These are phyloP conservation scores for Psammodynastes pulverulentus DNA, from an alignment of 2,113 vertebrate species.

Conservation along the genomic window DNA sequence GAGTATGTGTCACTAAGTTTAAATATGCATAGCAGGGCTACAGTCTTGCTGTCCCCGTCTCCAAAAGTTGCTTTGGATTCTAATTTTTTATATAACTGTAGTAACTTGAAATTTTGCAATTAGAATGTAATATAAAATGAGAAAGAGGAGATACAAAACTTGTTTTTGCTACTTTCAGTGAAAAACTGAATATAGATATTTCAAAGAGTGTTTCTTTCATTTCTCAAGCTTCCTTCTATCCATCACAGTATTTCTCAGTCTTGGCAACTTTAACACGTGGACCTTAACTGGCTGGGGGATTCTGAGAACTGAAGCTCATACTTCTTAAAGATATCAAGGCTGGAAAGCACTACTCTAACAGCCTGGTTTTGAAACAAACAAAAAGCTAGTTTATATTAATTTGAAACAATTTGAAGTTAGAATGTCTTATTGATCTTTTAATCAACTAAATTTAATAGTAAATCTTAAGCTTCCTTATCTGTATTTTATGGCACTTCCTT, in stretches of 20 bases:
- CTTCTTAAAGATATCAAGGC: neutral
- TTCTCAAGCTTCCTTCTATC: neutral
- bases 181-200: neutral
- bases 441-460: neutral
- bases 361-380: neutral
- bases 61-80: neutral
- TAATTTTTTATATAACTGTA: neutral
- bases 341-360: neutral
- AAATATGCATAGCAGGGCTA: neutral
- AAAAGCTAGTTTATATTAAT: neutral
- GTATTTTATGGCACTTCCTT: neutral
- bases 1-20: neutral
- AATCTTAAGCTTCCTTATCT: neutral
- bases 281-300: neutral
- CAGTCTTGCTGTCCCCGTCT: neutral
- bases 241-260: neutral
- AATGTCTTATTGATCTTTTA: neutral
- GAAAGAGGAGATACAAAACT: neutral
- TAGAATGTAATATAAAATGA: neutral
- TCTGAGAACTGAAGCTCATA: neutral
- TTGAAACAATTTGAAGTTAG: too few species aligned
- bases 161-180: neutral
- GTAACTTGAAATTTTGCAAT: neutral
- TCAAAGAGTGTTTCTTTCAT: neutral
- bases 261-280: neutral